Conservation (phyloP, 2,113 vertebrate genomes). For the Epinephelus cyanopodus region DNA sequence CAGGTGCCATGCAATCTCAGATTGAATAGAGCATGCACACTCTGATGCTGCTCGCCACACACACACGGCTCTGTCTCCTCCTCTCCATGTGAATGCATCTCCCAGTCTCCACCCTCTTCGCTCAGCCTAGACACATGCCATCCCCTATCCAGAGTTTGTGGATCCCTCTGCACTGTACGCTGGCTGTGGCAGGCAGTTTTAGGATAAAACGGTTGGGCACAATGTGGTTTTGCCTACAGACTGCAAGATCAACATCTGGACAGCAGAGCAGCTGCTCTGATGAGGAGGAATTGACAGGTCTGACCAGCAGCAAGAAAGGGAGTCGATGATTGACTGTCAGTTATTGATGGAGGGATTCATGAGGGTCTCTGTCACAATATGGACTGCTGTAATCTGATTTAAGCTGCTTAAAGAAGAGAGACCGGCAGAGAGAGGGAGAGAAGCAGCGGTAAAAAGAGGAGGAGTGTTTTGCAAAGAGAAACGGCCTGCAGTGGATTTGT, state of each 20-base stretch:
- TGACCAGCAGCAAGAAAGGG: slow-evolving; percentile 28
- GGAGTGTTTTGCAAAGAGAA: slow-evolving; percentile 45
- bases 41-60: slow-evolving; percentile 52
- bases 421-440: slow-evolving; percentile 8
- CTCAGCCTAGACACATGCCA: slow-evolving; percentile 69
- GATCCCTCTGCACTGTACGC: slow-evolving; percentile 48
- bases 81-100: slow-evolving; percentile 69
- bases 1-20: slow-evolving; percentile 52
- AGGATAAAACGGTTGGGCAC: slow-evolving; percentile 15
- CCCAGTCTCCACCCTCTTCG: slow-evolving; percentile 75
- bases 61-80: slow-evolving; percentile 71
- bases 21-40: slow-evolving; percentile 71
- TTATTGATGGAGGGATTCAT: slow-evolving; percentile 52
- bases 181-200: slow-evolving; percentile 35
- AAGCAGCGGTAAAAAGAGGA: slow-evolving; percentile 30
- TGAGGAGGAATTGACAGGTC: slow-evolving; percentile 39
- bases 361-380: slow-evolving; percentile 56
- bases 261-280: slow-evolving; percentile 23
- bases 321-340: slow-evolving; percentile 47
- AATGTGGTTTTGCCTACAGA: not conserved
- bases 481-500: slow-evolving; percentile 49
- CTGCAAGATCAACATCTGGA: slow-evolving; percentile 48
- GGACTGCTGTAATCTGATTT: slow-evolving; percentile 74
- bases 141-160: slow-evolving; percentile 62
- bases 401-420: slow-evolving; percentile 77